These are phyloP conservation scores for Synanthedon vespiformis DNA, from an alignment of 2,888 invertebrate species.

Conservation along the genomic window DNA sequence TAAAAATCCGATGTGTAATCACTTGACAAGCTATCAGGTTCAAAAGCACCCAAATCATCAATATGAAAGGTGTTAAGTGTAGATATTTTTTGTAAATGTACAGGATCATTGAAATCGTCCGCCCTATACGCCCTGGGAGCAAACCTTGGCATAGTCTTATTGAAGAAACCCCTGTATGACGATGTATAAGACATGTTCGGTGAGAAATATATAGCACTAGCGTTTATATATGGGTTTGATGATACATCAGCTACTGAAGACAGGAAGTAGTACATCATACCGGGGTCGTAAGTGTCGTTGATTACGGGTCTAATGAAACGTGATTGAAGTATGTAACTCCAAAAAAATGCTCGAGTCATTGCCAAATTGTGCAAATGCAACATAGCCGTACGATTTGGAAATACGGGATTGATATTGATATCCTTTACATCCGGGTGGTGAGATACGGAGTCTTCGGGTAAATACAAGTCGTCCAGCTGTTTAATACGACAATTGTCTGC, in stretches of 20 bases:
- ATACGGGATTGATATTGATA: constrained; percentile 92
- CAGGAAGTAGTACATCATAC: constrained; percentile 97
- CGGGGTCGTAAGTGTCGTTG: constrained; percentile 94
- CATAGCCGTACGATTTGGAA: constrained; percentile 93
- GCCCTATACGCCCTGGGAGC: constrained; percentile 92
- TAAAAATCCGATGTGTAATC: constrained; percentile 94
- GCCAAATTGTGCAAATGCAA: constrained; percentile 97
- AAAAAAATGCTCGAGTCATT: constrained; percentile 94
- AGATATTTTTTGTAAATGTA: constrained; percentile 92
- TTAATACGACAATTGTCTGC: constrained; percentile 91
- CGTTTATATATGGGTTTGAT: constrained; percentile 90
- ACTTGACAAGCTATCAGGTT: constrained; percentile 79
- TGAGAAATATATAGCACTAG: constrained; percentile 93
- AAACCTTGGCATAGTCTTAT: constrained; percentile 93
- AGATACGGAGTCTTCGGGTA: constrained; percentile 87
- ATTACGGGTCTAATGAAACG: constrained; percentile 90
- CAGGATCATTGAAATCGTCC: constrained; percentile 96
- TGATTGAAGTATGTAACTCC: constrained; percentile 93
- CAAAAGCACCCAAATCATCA: constrained; percentile 87
- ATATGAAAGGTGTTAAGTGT: constrained; percentile 93
- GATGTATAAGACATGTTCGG: constrained; percentile 95
- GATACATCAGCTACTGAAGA: constrained; percentile 96
- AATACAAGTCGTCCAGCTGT: constrained; percentile 83
- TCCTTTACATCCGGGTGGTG: constrained; percentile 95
- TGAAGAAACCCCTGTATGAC: constrained; percentile 95